Evolutionary conservation across 2,797 vertebrate species (phyloP).

Genomic region (Melopsittacus undulatus): DNA sequence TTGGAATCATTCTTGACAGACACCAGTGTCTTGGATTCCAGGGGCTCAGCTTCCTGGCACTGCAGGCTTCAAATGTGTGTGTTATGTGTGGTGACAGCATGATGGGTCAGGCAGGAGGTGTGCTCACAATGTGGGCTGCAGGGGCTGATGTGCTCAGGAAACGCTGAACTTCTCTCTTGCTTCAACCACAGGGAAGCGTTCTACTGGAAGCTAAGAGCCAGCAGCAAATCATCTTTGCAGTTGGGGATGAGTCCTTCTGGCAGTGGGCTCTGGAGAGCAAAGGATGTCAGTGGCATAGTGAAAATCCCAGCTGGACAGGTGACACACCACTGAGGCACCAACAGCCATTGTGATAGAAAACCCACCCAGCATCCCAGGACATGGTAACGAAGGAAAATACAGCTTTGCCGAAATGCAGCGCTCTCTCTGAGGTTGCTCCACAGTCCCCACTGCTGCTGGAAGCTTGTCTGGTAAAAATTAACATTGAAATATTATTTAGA

Average conservation of each 20-base stretch:
- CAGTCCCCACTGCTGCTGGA: background rate
- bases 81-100: background rate
- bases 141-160: background rate
- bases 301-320: constrained; percentile 4
- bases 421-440: background rate
- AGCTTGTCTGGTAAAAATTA: constrained; percentile 7
- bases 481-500: constrained; percentile 30
- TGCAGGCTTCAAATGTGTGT: background rate
- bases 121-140: background rate
- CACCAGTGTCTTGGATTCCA: background rate
- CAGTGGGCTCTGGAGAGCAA: background rate
- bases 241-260: background rate
- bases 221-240: background rate
- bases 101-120: background rate
- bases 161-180: background rate
- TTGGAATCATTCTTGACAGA: background rate
- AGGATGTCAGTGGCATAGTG: constrained; percentile 3
- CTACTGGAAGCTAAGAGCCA: constrained; percentile 83
- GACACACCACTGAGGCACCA: background rate
- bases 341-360: too few relatives aligned
- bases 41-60: background rate
- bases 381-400: background rate
- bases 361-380: background rate
- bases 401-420: background rate
- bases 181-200: constrained; percentile 88